Evolutionary conservation across 1,140 invertebrate species (phyloP).

Genomic region (Rhagoletis pomonella): DNA sequence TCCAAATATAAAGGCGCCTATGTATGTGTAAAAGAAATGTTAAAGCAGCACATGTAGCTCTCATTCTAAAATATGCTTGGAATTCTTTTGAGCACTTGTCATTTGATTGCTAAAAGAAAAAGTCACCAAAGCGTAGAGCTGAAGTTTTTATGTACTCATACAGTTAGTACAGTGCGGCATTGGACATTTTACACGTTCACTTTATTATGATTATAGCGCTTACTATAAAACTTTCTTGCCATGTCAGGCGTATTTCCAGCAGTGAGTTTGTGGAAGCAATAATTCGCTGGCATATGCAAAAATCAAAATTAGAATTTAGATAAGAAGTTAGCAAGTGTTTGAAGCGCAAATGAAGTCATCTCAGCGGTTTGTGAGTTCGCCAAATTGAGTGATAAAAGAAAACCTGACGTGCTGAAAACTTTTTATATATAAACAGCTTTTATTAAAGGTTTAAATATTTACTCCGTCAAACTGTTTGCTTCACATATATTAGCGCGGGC

Average conservation of each 20-base stretch:
- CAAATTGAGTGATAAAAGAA: background rate
- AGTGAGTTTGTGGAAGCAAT: background rate
- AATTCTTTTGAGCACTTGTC: background rate
- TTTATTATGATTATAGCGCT: conserved; percentile 52
- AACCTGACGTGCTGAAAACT: too few relatives aligned
- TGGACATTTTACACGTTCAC: conserved; percentile 41
- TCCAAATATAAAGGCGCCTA: background rate
- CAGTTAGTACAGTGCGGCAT: background rate
- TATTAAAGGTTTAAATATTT: too few relatives aligned
- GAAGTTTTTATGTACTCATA: background rate
- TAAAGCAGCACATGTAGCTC: background rate
- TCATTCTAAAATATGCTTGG: background rate
- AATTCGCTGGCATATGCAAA: conserved; percentile 38
- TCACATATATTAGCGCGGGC: too few relatives aligned
- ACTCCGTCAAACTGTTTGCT: too few relatives aligned
- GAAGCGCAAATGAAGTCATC: background rate
- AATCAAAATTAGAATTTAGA: background rate
- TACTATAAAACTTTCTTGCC: conserved; percentile 19
- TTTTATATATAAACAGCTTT: too few relatives aligned
- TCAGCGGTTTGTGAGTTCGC: background rate
- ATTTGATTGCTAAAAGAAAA: conserved; percentile 37
- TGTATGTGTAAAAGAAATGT: background rate
- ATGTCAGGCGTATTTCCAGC: conserved; percentile 22
- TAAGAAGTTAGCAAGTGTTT: background rate
- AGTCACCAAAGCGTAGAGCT: conserved; percentile 22